A percentile compares a stretch with the other conserved stretches of the same genome.
Evolutionary conservation across 1,140 invertebrate genomes (phyloP).

Genomic region (Globodera rostochiensis): DNA sequence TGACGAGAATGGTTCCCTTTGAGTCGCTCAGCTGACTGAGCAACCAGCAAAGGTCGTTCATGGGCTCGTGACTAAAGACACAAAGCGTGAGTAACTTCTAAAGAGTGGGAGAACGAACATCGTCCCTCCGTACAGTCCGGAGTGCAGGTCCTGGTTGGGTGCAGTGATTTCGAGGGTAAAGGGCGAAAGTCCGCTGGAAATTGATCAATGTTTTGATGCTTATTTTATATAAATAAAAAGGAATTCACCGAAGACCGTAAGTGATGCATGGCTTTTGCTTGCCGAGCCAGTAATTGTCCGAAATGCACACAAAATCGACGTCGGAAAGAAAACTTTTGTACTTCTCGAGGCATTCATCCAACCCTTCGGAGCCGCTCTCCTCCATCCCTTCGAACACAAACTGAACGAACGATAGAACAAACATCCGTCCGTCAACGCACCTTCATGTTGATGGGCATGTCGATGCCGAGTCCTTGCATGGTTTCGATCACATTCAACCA

Average conservation of each 20-base stretch:
- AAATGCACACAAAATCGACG: slow-evolving; percentile 94
- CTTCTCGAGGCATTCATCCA: slow-evolving; percentile 81
- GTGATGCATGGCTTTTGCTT: slow-evolving; percentile 94
- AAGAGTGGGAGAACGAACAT: slow-evolving; percentile 61
- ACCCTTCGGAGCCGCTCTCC: slow-evolving; percentile 90
- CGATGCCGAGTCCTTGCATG: slow-evolving; percentile 75
- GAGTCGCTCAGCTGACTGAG: slow-evolving; percentile 81
- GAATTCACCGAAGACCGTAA: slow-evolving; percentile 77
- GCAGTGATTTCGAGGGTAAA: slow-evolving; percentile 87
- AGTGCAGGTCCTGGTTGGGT: slow-evolving; percentile 88
- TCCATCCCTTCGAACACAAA: slow-evolving; percentile 99
- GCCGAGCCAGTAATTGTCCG: slow-evolving; percentile 98
- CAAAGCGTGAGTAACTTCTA: not conserved
- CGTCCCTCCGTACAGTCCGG: slow-evolving; percentile 88
- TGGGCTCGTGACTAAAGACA: slow-evolving; percentile 75
- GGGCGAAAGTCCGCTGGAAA: slow-evolving; percentile 79
- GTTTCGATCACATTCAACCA: slow-evolving; percentile 92
- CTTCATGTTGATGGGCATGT: slow-evolving; percentile 88
- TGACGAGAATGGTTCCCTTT: slow-evolving; percentile 80
- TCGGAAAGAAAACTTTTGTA: slow-evolving; percentile 77
- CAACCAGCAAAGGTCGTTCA: slow-evolving; percentile 83
- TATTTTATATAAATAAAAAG: not conserved
- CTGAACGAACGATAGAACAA: slow-evolving; percentile 64
- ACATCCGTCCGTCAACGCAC: not conserved
- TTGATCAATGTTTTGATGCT: too few relatives aligned